A percentile compares a stretch with the other conserved stretches of the same genome.
Conservation (phyloP, 2,113 vertebrate species). For the Cricetomys ansorgei region DNA sequence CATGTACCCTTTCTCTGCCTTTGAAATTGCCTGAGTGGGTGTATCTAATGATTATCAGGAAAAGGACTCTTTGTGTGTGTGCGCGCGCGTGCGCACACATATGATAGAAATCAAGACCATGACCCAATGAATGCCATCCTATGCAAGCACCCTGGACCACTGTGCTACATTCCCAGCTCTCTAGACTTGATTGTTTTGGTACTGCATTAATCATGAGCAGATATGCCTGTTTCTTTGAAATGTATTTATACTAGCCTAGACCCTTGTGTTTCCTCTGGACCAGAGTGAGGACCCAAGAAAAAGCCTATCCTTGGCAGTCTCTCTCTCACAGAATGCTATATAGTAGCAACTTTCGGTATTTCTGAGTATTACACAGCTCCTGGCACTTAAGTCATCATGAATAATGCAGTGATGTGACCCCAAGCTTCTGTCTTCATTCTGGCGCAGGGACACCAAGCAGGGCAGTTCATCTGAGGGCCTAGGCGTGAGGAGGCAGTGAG, state of each 20-base stretch:
- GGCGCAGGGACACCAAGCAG: fast-evolving
- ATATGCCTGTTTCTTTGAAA: not conserved
- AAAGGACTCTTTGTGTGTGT: not conserved
- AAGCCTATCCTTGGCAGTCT: not conserved
- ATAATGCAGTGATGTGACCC: fast-evolving
- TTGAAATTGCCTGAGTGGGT: not conserved
- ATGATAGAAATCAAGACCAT: not conserved
- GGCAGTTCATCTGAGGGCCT: fast-evolving
- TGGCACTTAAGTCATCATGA: fast-evolving
- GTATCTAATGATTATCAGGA: not conserved
- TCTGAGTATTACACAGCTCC: not conserved
- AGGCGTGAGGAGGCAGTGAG: not conserved
- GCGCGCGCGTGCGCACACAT: too few relatives aligned
- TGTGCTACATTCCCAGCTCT: not conserved
- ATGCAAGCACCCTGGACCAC: not conserved
- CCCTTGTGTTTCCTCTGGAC: not conserved
- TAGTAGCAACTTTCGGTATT: not conserved
- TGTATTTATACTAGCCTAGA: not conserved
- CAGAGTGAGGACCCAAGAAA: not conserved
- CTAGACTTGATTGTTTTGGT: not conserved
- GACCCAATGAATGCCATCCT: not conserved
- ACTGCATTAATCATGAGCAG: fast-evolving
- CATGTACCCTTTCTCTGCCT: not conserved
- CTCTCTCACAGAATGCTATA: fast-evolving
- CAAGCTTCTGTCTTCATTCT: fast-evolving